Base-by-base conservation (phyloP, 1,140 invertebrate genomes). In the Batillaria attramentaria region DNA sequence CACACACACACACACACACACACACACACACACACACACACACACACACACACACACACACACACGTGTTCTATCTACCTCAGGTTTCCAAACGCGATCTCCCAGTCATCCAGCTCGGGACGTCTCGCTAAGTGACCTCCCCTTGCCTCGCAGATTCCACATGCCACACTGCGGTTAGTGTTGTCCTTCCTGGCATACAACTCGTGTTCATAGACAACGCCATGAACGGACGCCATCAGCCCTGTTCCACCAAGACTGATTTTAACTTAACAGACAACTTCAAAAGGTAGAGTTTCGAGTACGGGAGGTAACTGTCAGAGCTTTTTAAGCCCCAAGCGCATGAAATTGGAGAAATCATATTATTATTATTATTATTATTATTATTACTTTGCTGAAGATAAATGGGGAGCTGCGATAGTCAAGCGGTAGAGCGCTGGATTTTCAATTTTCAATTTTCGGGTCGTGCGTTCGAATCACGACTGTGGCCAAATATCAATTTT, bases 91-190 rank as follows among this genome's bases (percentile, higher is more conserved):
- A 75, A 75, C 13, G 20, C 1, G n/a, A 62, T 31, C 24, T 75
- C 73, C 73, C 73, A 75, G 73, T 75, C 73, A 57, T 75, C 37
- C 73, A 75, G 54, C 16, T 65, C 37, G 1, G 73, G 73, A 62
- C 54, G 33, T 3, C 16, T 8, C 35, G 39, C 73, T 10, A 75
- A 35, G 57, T 42, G 39, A 31, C 73, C 73, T 37, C 39, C 57
- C 2, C 37, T 4, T 3, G 54, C 73, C 73, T 60, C 54, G 37
- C 73, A 75, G 1, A 75, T 57, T n/a, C 73, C 73, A n/a, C 73
- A 75, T 18, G 54, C 73, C 54, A 75, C 39, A 33, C 73, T 75
- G 18, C 39, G 37, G 28, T 75, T 75, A 10, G 57, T 75, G 50
- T 41, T 28, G 33, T 41, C 13, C 24, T 42, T 60, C 43, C 18